Evolutionary conservation across 1,140 invertebrate species (phyloP), one percentile per base, ranked within the genome.

Genomic region (Trachymyrmex cornetzi): DNA sequence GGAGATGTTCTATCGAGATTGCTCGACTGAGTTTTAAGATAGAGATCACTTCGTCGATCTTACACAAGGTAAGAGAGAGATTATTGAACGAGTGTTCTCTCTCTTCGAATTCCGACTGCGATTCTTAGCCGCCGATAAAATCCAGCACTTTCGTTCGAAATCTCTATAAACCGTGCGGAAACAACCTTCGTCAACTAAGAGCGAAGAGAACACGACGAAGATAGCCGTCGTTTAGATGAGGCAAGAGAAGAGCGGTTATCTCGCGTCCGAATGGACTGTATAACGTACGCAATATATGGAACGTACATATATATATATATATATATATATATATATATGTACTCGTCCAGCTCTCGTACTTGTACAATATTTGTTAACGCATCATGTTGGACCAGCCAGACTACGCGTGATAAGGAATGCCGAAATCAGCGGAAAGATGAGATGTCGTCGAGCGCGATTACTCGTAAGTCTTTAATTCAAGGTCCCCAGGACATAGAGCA

Each of bases 261-360:
- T 90, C 57, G 24, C 87, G 86, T 88, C 80, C 85, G 87, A 90
- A 89, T 86, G 61, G 89, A 90, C 91, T 82, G 86, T 89, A 93
- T 93, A 93, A 93, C 91, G 30, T 34, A 92, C 87, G 88, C 79
- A 91, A 93, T 93, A 92, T 93, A 93, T 92, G 88, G 87, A 86
- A 72, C 59, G 53, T 67, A 34, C 7, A 34, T 34, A 34, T 34
- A 34, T 7, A 7, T 34, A 48, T 9, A 88, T 79, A 87, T 84
- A 84, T 30, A 30, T 69, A 34, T 34, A 34, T 34, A 34, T 34
- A 34, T 7, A 7, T 7, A 48, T 48, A 88, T 79, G 81, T 84
- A 84, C 55, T 55, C 53, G 69, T 88, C 44, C 57, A 0, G 6
- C 61, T 27, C 22, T 50, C 22, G 2, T 22, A 63, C 61, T 55